Evolutionary conservation across 2,888 invertebrate species (phyloP).

Genomic region (Diogma glabrata): DNA sequence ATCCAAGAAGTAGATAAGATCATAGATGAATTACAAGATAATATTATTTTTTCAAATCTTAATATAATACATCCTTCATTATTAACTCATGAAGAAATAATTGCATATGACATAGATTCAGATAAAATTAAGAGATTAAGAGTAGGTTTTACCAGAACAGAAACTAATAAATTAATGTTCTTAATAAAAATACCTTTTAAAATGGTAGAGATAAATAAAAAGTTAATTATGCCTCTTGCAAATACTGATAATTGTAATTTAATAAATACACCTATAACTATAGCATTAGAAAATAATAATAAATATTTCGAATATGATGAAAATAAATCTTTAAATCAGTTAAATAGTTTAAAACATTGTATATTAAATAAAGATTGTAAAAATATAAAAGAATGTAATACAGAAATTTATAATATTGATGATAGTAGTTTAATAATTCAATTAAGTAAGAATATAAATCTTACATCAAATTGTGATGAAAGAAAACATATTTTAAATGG

Average conservation of each 20-base stretch:
- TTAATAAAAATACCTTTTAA: not conserved
- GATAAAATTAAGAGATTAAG: not conserved
- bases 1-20: too few relatives aligned
- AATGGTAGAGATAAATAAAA: not conserved
- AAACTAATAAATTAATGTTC: conserved; percentile 1
- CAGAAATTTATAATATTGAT: not conserved
- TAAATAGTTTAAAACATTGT: conserved; percentile 5
- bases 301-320: not conserved
- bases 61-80: not conserved
- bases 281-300: not conserved
- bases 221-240: not conserved
- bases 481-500: too few relatives aligned
- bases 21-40: too few relatives aligned
- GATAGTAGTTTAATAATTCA: too few relatives aligned
- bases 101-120: not conserved
- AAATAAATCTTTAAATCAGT: not conserved
- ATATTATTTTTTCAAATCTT: too few relatives aligned
- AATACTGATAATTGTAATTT: not conserved
- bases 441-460: too few relatives aligned
- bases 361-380: not conserved
- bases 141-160: not conserved
- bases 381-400: not conserved
- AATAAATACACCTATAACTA: not conserved
- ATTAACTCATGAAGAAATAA: not conserved
- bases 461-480: too few relatives aligned